These are phyloP conservation scores for Azemiops feae DNA, from an alignment of 2,113 vertebrate genomes.

Conservation along the genomic window DNA sequence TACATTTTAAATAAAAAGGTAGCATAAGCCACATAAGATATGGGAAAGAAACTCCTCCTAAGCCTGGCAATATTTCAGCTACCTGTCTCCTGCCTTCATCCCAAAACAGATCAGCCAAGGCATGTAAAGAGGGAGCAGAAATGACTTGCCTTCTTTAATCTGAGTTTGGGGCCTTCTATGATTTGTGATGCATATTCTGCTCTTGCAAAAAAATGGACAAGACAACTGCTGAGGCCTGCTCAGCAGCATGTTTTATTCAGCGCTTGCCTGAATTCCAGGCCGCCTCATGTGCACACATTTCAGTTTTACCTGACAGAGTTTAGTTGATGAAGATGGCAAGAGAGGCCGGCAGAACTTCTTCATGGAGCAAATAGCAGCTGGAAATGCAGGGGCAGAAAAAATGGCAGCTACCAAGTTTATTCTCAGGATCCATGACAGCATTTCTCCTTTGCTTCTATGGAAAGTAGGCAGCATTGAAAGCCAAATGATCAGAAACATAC, in stretches of 20 bases:
- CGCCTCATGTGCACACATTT: not conserved
- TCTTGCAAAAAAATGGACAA: not conserved
- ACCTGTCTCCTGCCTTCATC: not conserved
- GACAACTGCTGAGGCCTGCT: not conserved
- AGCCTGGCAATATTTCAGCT: not conserved
- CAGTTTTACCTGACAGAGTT: constrained; percentile 77
- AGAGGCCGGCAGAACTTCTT: constrained; percentile 95
- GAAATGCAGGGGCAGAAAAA: constrained; percentile 94
- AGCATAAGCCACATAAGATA: not conserved
- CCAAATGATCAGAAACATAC: not conserved
- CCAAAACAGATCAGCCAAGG: not conserved
- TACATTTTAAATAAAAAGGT: not conserved
- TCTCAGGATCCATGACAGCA: constrained; percentile 95
- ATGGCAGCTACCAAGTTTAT: constrained; percentile 95
- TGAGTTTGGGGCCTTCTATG: not conserved
- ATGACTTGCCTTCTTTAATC: not conserved
- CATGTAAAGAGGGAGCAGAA: not conserved
- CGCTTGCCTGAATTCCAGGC: not conserved
- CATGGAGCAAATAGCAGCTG: constrained; percentile 95
- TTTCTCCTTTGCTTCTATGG: constrained; percentile 91
- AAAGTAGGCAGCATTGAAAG: not conserved
- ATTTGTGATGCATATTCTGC: not conserved
- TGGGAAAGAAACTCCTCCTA: not conserved
- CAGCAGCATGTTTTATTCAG: not conserved
- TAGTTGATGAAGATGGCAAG: constrained; percentile 83